phyloP scores from a whole-genome alignment of 2,113 vertebrate genomes.

The Cottus gobio region DNA sequence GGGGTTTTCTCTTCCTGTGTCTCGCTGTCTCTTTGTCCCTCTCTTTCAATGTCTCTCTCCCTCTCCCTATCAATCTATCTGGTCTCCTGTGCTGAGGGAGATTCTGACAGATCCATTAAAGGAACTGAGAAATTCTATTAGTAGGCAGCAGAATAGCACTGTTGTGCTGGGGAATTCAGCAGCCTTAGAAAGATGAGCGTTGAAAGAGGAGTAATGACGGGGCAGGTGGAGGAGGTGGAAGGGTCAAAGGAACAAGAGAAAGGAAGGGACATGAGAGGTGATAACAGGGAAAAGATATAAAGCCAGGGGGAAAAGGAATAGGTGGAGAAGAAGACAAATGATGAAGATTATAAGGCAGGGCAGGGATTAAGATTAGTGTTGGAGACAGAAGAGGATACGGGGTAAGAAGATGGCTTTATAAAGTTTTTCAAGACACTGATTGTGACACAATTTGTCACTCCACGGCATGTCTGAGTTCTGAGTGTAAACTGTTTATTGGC shows the following conservation, averaged over 20 bases:
- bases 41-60: slow-evolving; percentile 20
- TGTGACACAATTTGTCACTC: too few relatives aligned
- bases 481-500: slow-evolving; percentile 19
- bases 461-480: background rate
- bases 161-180: slow-evolving; percentile 67
- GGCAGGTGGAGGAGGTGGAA: slow-evolving; percentile 51
- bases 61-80: slow-evolving; percentile 69
- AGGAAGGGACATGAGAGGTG: slow-evolving; percentile 50
- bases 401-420: background rate
- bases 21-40: slow-evolving; percentile 52
- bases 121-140: slow-evolving; percentile 76
- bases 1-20: slow-evolving; percentile 18
- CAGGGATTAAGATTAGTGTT: slow-evolving; percentile 8
- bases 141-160: slow-evolving; percentile 68
- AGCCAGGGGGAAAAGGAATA: slow-evolving; percentile 16
- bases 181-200: slow-evolving; percentile 64
- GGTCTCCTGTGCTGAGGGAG: slow-evolving; percentile 60
- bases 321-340: slow-evolving; percentile 18
- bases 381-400: slow-evolving; percentile 5
- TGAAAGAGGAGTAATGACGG: slow-evolving; percentile 70
- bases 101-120: slow-evolving; percentile 80
- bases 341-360: slow-evolving; percentile 27
- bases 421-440: background rate
- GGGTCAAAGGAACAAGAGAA: slow-evolving; percentile 60
- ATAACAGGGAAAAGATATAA: slow-evolving; percentile 61